Evolutionary conservation across 1,140 invertebrate genomes (phyloP), one percentile per base, ranked within the genome.

Genomic region (Drosophila lacertosa): DNA sequence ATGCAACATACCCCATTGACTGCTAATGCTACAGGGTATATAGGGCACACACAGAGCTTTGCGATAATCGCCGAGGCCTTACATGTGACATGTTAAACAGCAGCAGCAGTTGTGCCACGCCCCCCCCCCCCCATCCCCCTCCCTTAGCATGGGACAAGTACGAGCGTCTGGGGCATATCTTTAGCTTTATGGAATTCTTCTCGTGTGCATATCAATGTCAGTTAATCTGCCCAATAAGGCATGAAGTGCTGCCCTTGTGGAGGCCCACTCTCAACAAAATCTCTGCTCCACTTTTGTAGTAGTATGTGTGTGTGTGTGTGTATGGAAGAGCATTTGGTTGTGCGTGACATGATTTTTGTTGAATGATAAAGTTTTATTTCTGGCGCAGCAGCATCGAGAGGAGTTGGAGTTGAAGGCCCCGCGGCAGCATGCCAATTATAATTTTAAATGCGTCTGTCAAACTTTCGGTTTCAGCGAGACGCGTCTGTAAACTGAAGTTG

Each of bases 371-470:
- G 37, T 64, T 69, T 58, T 67, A 67, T 66, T 65, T 66, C 24
- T 73, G 59, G 48, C 39, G 44, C 54, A 59, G 53, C 24, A 72
- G 32, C 24, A 13, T 5, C 18, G 26, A 48, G 15, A 51, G n/a
- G 20, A 22, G 58, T 33, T 42, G 50, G 35, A 18, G 47, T 20
- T 22, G 39, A 18, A 40, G 9, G 20, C 33, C 42, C 32, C 44
- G 48, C 50, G 60, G 65, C 51, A 73, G 78, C 77, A 80, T 69
- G 74, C 80, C 74, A 84, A 84, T 84, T 84, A 81, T 74, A 77
- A 77, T 77, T 84, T 77, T 80, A 80, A 84, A 80, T 80, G 74
- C 65, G 80, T 62, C 70, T 71, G 74, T 77, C 70, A 77, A 83
- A 77, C 58, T 77, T 80, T 69, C 71, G 35, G 55, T 68, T 64